These are phyloP conservation scores for Dendropsophus ebraccatus DNA, from an alignment of 2,113 vertebrate genomes.

Conservation along the genomic window DNA sequence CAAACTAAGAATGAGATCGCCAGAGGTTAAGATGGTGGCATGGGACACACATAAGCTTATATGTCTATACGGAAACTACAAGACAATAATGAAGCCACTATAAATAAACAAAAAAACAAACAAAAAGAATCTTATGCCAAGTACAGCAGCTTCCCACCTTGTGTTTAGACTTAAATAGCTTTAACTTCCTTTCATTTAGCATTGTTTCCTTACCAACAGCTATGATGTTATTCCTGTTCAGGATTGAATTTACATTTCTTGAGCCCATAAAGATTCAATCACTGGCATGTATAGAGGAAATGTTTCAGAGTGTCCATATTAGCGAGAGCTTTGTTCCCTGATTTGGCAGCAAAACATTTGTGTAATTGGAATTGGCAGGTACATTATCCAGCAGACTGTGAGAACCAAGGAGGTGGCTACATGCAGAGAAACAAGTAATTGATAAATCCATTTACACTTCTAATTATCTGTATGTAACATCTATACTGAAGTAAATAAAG, in stretches of 20 bases:
- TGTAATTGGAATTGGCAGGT: conserved; percentile 46
- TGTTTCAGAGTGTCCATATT: conserved; percentile 18
- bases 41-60: no score
- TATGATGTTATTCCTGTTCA: neutral
- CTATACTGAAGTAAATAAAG: conserved; percentile 14
- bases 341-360: conserved; percentile 38
- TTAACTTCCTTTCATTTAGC: neutral
- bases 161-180: no score
- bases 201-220: neutral
- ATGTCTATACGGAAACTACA: no score
- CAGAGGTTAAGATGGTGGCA: no score
- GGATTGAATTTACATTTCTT: neutral
- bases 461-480: conserved; percentile 26
- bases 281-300: conserved; percentile 25
- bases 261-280: neutral
- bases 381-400: conserved; percentile 36
- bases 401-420: conserved; percentile 34
- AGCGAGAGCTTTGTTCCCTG: conserved; percentile 31
- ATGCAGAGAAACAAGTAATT: conserved; percentile 43
- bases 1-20: no score
- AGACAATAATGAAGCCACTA: no score
- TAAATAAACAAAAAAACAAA: no score
- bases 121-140: no score
- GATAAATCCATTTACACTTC: conserved; percentile 42
- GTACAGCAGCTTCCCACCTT: no score